These are phyloP conservation scores for Onthophagus sagittarius DNA, from an alignment of 2,888 invertebrate species.

Conservation along the genomic window DNA sequence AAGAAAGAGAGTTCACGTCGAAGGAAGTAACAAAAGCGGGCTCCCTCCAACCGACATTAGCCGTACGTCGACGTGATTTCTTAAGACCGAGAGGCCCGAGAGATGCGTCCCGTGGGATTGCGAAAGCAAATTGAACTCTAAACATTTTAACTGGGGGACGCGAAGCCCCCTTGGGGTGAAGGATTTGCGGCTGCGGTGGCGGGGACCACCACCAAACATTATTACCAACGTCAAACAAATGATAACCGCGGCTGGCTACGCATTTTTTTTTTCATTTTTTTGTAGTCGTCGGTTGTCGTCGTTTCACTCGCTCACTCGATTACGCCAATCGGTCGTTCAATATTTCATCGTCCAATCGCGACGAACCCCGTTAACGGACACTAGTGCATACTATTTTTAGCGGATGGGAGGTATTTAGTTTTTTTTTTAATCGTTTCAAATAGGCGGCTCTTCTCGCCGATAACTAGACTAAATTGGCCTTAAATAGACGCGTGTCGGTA, in stretches of 20 bases:
- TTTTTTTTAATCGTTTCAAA: background rate
- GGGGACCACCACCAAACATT: conserved; percentile 41
- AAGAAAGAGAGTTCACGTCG: no score
- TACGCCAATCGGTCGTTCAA: background rate
- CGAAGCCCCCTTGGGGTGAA: conserved; percentile 21
- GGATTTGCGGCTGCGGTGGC: no score
- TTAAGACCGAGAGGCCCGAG: conserved; percentile 39
- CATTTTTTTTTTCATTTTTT: conserved; percentile 42
- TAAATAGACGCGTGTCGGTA: background rate
- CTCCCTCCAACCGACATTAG: background rate
- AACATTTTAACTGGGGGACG: conserved; percentile 42
- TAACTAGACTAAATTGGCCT: background rate
- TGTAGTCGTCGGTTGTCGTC: conserved; percentile 46
- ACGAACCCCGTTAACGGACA: background rate
- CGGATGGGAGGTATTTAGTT: background rate
- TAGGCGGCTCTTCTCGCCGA: background rate
- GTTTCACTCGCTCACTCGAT: conserved; percentile 28
- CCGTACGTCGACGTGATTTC: conserved; percentile 38
- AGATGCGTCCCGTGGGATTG: conserved; percentile 31
- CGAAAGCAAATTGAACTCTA: conserved; percentile 46
- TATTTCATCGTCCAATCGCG: background rate
- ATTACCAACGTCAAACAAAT: conserved; percentile 44
- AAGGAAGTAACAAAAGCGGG: background rate
- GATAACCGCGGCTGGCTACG: background rate
- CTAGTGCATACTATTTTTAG: background rate